Base-by-base conservation (phyloP, 1,140 invertebrate genomes). In the Papilio helenus region DNA sequence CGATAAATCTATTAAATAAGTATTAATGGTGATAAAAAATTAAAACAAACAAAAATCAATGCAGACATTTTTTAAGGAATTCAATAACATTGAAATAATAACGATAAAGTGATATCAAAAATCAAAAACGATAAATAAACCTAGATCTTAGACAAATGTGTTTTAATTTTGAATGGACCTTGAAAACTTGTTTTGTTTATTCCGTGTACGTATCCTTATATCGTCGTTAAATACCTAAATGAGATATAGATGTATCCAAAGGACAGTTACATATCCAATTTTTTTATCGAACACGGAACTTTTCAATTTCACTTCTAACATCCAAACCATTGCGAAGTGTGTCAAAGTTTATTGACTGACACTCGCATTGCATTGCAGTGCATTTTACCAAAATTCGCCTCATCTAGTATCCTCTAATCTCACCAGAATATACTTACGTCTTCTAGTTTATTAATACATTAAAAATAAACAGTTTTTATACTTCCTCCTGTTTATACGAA, bases 71-170 rank as follows among this genome's bases (percentile, higher is more conserved):
- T 55, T 29, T 61, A 12, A 61, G 10, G 23, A 14, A 61, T n/a
- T 58, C n/a, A 20, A n/a, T 58, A 26, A 61, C 58, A 61, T 61
- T 55, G 51, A 55, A 61, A 26, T 61, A 23, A 61, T 20, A 58
- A 58, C 8, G 55, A 58, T 26, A 61, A 61, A 26, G 12, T 14
- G 20, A 26, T 26, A 26, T 61, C 58, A 23, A 61, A 23, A 26
- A 26, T 61, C 12, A 61, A 61, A 55, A 55, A 20, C 51, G 51
- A 55, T 20, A 55, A 55, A 55, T n/a, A 55, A 55, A 55, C 18
- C 8, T 20, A 55, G n/a, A 55, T n/a, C 5, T 55, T 20, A 55
- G 51, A 7, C 51, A 55, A 55, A n/a, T 55, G 7, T 55, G 8
- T 20, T 18, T 18, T 18, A 8, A 49, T 49, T 49, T 16, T 49